Percentiles rank a stretch among this genome's conserved stretches.
Conservation (phyloP, 2,113 vertebrate species). For the Lathamus discolor region DNA sequence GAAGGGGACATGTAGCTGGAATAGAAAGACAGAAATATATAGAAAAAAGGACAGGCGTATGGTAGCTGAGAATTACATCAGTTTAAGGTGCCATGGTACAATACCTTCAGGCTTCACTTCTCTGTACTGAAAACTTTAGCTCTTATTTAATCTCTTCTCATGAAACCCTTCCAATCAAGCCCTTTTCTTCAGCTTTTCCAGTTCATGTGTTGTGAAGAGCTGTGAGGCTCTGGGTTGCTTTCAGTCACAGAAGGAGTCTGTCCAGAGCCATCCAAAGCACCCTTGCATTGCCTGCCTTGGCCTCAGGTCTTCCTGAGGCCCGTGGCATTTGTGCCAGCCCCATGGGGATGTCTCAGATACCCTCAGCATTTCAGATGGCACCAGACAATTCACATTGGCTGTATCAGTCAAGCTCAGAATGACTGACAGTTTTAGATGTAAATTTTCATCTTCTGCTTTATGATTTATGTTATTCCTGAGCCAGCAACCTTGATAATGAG, state of each 20-base stretch:
- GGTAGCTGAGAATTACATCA: not conserved
- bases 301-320: not conserved
- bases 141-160: not conserved
- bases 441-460: not conserved
- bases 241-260: not conserved
- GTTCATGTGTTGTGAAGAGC: not conserved
- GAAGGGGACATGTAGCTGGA: not conserved
- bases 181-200: not conserved
- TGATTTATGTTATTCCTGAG: not conserved
- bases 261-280: not conserved
- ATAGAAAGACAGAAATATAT: not conserved
- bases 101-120: not conserved
- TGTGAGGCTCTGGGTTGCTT: not conserved
- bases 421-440: not conserved
- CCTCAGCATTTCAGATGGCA: not conserved
- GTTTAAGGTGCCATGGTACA: not conserved
- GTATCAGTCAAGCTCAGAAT: not conserved
- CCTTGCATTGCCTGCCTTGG: not conserved
- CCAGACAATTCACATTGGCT: not conserved
- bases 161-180: not conserved
- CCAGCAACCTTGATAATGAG: not conserved
- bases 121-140: not conserved
- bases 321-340: not conserved
- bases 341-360: not conserved
- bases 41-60: not conserved